Base-by-base conservation (phyloP, 2,888 invertebrate species). In the Drosophila siamana region DNA sequence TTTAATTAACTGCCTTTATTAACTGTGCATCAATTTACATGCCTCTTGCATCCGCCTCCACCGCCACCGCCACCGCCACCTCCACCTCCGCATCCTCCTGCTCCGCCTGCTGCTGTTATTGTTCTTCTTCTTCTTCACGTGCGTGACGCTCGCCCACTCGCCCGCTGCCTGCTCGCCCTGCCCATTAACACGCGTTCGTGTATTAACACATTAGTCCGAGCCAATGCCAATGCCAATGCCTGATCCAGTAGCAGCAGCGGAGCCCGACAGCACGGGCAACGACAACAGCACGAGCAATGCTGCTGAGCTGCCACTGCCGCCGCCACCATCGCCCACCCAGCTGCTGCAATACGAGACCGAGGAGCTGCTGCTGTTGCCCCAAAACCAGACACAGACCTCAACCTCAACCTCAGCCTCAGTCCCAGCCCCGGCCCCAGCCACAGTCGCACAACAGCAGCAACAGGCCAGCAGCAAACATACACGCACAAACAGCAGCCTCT, bases 311-410 rank as follows among this genome's bases (percentile, higher is more conserved):
- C 91, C 91, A 41, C 57, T 91, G 79, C 92, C 91, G 55, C 91
- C 92, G 65, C 91, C 91, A 6, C 92, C 91, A 13, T 92, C 91
- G 55, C 92, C 92, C 64, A 90, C 91, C 69, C 92, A 91, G 81
- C 77, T 91, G 67, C 78, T 92, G 81, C 91, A 91, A 80, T 90
- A 84, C 64, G 88, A 89, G 72, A 76, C 57, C 26, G 85, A 84
- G 54, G 77, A 78, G 50, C 73, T 69, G 61, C 26, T 69, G 50
- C 67, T 70, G 55, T 16, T 55, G 47, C 43, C 33, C 54, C 74
- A 22, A 22, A 46, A 30, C 69, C 70, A 69, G 33, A 51, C 59
- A 59, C 62, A 60, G 13, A 15, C 51, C 47, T 16, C 69, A 40
- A n/a, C 44, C 33, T 41, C 16, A 33, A 11, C 33, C 41, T 13